A percentile compares a stretch with the other conserved stretches of the same genome.
Conservation (phyloP, 64 coral and sea anemone species). For the Montipora cactus region DNA sequence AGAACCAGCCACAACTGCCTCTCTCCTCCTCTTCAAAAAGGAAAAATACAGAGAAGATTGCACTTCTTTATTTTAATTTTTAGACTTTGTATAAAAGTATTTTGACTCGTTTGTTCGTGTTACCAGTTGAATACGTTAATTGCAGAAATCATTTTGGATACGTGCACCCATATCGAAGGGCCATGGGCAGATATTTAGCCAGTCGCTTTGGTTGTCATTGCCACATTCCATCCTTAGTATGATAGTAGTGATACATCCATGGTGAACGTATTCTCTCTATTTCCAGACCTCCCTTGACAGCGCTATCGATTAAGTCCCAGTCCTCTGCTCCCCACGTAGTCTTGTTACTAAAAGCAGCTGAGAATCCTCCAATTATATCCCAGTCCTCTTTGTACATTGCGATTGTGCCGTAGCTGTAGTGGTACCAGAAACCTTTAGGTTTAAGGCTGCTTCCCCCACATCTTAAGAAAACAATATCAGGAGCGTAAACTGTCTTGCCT, state of each 20-base stretch:
- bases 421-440: conserved; percentile 28
- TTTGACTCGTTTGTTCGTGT: too few relatives aligned
- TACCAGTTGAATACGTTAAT: too few relatives aligned
- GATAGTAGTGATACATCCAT: conserved; percentile 62
- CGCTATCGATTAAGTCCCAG: conserved; percentile 58
- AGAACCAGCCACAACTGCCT: too few relatives aligned
- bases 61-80: too few relatives aligned
- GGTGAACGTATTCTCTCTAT: conserved; percentile 56
- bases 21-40: too few relatives aligned
- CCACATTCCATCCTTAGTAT: conserved; percentile 59
- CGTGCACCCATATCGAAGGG: too few relatives aligned
- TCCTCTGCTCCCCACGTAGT: conserved; percentile 63
- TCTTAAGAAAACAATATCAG: conserved; percentile 36
- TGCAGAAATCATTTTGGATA: too few relatives aligned
- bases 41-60: too few relatives aligned
- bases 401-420: conserved; percentile 40
- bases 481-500: conserved; percentile 48
- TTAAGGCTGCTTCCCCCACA: not conserved
- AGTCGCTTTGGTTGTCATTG: not conserved
- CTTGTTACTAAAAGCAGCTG: not conserved
- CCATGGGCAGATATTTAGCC: too few relatives aligned
- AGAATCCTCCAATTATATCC: conserved; percentile 56
- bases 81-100: too few relatives aligned
- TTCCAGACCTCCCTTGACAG: conserved; percentile 27
- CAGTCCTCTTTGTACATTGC: conserved; percentile 76